Percentiles rank a stretch among this genome's conserved stretches.
These are phyloP conservation scores for Nasonia giraulti DNA, from an alignment of 1,140 invertebrate genomes.

Conservation along the genomic window DNA sequence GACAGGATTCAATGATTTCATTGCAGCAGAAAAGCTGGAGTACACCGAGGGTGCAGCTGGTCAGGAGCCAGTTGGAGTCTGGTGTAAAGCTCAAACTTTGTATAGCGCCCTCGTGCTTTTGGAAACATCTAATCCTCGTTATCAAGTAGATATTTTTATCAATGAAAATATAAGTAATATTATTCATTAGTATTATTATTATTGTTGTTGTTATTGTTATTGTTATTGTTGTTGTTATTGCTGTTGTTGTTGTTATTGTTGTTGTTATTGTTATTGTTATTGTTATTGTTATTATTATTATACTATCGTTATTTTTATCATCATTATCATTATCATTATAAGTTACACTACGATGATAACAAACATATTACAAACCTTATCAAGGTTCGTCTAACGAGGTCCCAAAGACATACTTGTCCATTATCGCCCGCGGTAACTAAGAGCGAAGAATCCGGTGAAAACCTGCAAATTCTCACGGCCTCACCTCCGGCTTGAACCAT, in stretches of 20 bases:
- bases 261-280: no score
- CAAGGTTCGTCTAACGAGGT: slow-evolving; percentile 78
- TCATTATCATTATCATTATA: no score
- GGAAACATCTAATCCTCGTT: slow-evolving; percentile 74
- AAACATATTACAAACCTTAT: slow-evolving; percentile 73
- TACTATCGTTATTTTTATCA: no score
- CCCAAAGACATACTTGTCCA: slow-evolving; percentile 84
- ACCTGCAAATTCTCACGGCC: slow-evolving; percentile 79
- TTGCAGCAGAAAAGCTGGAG: slow-evolving; percentile 79
- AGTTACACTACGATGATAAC: no score
- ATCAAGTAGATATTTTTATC: slow-evolving; percentile 45
- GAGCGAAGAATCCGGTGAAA: slow-evolving; percentile 80
- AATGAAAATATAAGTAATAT: neutral
- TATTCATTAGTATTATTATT: no score
- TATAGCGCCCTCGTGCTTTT: slow-evolving; percentile 81
- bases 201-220: no score
- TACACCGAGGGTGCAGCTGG: slow-evolving; percentile 80
- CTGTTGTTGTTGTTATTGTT: no score
- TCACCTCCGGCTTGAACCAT: slow-evolving; percentile 80
- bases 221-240: no score
- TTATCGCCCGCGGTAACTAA: slow-evolving; percentile 85
- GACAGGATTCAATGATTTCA: slow-evolving; percentile 68
- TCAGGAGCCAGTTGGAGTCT: slow-evolving; percentile 80
- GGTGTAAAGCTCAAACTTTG: slow-evolving; percentile 79
- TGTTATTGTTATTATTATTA: no score